A percentile compares a stretch with the other conserved stretches of the same genome.
These are phyloP conservation scores for Trinectes maculatus DNA, from an alignment of 2,113 vertebrate genomes.

Conservation along the genomic window DNA sequence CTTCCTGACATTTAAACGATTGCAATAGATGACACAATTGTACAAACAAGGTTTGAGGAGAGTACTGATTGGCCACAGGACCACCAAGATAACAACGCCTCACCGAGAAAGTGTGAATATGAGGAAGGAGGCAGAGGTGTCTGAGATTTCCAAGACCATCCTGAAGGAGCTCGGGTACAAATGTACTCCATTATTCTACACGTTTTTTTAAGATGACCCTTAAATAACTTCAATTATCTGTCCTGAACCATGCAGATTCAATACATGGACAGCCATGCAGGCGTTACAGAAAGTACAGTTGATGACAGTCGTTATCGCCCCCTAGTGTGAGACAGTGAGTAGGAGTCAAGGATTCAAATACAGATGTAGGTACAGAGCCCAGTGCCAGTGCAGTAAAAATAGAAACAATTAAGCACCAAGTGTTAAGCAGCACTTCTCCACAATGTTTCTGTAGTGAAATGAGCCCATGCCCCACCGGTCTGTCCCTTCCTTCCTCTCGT, in stretches of 20 bases:
- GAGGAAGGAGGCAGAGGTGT: neutral
- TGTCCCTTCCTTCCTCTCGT: constrained; percentile 1
- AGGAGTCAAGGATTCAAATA: neutral
- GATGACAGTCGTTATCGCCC: constrained; percentile 45
- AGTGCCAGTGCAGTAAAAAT: constrained; percentile 6
- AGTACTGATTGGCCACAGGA: constrained; percentile 26
- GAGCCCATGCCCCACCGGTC: constrained; percentile 1
- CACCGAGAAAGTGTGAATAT: constrained; percentile 6
- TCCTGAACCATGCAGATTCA: constrained; percentile 1
- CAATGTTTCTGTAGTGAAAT: neutral
- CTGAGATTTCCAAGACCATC: neutral
- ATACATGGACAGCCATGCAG: neutral
- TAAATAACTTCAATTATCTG: neutral
- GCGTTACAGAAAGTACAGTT: neutral
- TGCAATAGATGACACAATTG: constrained; percentile 39
- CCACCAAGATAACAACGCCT: neutral
- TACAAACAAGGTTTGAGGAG: constrained; percentile 41
- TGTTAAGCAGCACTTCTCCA: constrained; percentile 6
- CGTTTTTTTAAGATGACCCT: neutral
- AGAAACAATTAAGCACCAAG: constrained; percentile 7
- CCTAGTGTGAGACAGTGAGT: constrained; percentile 51
- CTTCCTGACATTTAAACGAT: constrained; percentile 48
- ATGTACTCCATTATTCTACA: neutral
- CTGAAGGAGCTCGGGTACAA: neutral
- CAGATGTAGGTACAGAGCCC: neutral